Conservation (phyloP, 2,113 vertebrate genomes). For the Brachionichthys hirsutus region DNA sequence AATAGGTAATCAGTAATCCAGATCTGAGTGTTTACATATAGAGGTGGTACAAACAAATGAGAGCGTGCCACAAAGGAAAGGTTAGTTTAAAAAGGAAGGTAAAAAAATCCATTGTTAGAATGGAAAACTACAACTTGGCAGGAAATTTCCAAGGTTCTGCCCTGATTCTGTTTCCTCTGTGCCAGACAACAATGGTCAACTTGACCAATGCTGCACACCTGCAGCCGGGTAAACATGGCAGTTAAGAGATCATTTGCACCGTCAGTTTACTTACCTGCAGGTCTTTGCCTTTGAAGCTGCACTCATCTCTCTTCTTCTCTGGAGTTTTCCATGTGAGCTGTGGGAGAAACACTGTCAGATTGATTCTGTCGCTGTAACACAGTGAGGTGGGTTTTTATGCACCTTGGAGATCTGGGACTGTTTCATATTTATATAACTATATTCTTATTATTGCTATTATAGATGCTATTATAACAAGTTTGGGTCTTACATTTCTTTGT, state of each 20-base stretch:
- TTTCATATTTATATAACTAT: conserved; percentile 17
- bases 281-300: conserved; percentile 95
- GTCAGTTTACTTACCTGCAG: conserved; percentile 81
- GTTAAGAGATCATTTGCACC: conserved; percentile 23
- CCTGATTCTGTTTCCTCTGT: conserved; percentile 18
- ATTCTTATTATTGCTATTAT: conserved; percentile 16
- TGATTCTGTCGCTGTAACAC: conserved; percentile 2
- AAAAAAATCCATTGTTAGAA: conserved; percentile 40
- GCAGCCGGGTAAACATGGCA: conserved; percentile 9
- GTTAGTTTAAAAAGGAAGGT: conserved; percentile 20
- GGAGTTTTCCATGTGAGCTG: conserved; percentile 89
- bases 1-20: not conserved
- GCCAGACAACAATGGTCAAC: conserved; percentile 15
- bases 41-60: conserved; percentile 5
- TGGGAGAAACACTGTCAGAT: conserved; percentile 26
- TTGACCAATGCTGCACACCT: conserved; percentile 2
- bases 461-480: too few species aligned
- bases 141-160: conserved; percentile 39
- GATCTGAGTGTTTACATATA: conserved; percentile 3
- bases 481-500: conserved; percentile 81
- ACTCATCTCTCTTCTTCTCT: conserved; percentile 87
- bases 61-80: conserved; percentile 17
- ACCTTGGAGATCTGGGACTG: conserved; percentile 7
- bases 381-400: conserved; percentile 6
- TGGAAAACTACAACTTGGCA: conserved; percentile 44